A percentile compares a stretch with the other conserved stretches of the same genome.
phyloP scores from a whole-genome alignment of 2,888 invertebrate species.

The Shargacucullia verbasci region DNA sequence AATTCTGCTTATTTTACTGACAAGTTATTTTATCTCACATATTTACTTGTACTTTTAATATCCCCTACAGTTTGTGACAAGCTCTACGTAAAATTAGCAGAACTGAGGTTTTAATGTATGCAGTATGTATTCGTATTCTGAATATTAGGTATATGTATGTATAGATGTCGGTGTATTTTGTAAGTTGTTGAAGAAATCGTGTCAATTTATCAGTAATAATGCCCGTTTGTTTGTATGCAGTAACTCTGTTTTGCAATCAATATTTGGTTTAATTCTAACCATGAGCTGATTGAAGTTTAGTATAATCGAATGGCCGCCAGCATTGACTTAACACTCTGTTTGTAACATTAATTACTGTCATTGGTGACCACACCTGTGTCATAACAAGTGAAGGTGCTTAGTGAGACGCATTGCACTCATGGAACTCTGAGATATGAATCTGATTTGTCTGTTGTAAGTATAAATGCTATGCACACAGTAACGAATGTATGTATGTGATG shows the following conservation, averaged over 20 bases:
- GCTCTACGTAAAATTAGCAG: conserved; percentile 35
- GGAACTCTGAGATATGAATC: conserved; percentile 6
- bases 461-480: conserved; percentile 40
- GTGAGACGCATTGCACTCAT: background rate
- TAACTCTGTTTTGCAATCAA: conserved; percentile 54
- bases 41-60: conserved; percentile 41
- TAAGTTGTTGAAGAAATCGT: conserved; percentile 9
- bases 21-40: conserved; percentile 18
- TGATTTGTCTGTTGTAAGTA: conserved; percentile 14
- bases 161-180: conserved; percentile 8
- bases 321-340: conserved; percentile 8
- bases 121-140: conserved; percentile 16
- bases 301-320: conserved; percentile 9
- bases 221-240: conserved; percentile 57
- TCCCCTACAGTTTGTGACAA: conserved; percentile 25
- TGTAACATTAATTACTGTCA: background rate
- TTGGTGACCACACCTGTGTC: too few species aligned
- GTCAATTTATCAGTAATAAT: conserved; percentile 53
- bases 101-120: conserved; percentile 14
- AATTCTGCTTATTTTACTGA: conserved; percentile 26
- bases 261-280: conserved; percentile 61
- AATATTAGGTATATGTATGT: too few species aligned
- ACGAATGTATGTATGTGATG: conserved; percentile 61
- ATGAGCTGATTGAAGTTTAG: conserved; percentile 22
- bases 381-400: conserved; percentile 1